Evolutionary conservation across 2,113 vertebrate genomes (phyloP), one percentile per base, ranked within the genome.

Genomic region (Pipa parva): DNA sequence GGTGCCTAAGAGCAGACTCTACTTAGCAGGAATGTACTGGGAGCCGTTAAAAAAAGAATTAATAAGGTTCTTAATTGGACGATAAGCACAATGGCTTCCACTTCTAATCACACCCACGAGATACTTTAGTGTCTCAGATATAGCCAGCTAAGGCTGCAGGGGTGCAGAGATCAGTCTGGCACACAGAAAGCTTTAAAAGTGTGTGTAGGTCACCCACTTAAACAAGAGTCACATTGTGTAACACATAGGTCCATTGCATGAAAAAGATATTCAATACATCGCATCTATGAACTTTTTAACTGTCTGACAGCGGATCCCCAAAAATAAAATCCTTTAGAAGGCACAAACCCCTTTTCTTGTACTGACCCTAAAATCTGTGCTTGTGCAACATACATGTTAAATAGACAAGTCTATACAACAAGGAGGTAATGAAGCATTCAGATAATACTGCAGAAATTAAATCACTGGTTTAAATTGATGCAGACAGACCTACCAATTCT

Each of bases 81-180:
- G 66, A 69, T 69, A 69, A 69, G 57, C 25, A 69, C 26, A 45
- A 54, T 36, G 58, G 58, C 4, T 26, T 7, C 22, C 66, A 69
- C 66, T 69, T 54, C 22, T 15, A 37, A 21, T 9, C 6, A 27
- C 46, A 52, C 29, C 65, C 31, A 11, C 17, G 8, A 18, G 3
- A 9, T 24, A 51, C 29, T 12, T 3, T 11, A 6, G 18, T 26
- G 24, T 15, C 42, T 21, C 12, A 5, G 48, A 69, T 54, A 54
- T 58, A 27, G 28, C 15, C 2, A 20, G 18, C 26, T 25, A 39
- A n/a, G 1, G 12, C 7, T 1, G 17, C 36, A 11, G 1, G 37
- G 17, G 12, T n/a, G 2, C 6, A 36, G 31, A 58, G 28, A 33
- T 12, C 12, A 22, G 31, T 8, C n/a, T 31, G 52, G 5, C 22